Conservation (phyloP, 2,888 invertebrate species). For the Drosophila buzzatii region DNA sequence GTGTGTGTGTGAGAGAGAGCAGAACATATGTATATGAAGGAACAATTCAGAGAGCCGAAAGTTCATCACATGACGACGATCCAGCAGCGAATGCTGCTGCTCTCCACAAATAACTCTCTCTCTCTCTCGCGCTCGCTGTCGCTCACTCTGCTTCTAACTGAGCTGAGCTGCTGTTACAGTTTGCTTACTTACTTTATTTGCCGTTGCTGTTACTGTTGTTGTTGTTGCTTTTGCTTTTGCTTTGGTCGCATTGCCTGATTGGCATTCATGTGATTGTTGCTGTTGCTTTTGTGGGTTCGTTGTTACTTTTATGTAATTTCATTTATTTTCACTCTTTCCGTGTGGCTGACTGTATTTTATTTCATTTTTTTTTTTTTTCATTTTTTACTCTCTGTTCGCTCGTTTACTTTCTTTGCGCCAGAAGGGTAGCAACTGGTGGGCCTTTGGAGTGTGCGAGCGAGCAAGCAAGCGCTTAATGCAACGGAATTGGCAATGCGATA, state of each 20-base stretch:
- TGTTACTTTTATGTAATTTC: constrained; percentile 82
- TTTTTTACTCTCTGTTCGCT: constrained; percentile 11
- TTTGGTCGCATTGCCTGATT: constrained; percentile 44
- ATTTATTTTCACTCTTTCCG: constrained; percentile 67
- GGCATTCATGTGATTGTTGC: constrained; percentile 68
- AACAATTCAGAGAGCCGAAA: constrained; percentile 43
- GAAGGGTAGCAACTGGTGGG: constrained; percentile 20
- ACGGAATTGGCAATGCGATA: constrained; percentile 49
- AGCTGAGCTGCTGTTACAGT: constrained; percentile 39
- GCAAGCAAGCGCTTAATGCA: constrained; percentile 23
- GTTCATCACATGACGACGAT: constrained; percentile 38
- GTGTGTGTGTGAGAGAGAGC: constrained; percentile 10
- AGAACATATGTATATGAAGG: constrained; percentile 28
- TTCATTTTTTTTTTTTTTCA: not conserved
- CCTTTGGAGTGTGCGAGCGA: not conserved
- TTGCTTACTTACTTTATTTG: constrained; percentile 25
- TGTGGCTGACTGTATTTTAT: constrained; percentile 18
- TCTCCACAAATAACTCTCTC: constrained; percentile 14
- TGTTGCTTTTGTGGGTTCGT: constrained; percentile 67
- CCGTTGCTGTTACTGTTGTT: constrained; percentile 14
- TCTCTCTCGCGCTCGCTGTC: constrained; percentile 20
- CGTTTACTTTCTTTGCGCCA: constrained; percentile 72
- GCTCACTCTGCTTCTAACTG: constrained; percentile 35
- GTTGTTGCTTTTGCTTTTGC: constrained; percentile 6
- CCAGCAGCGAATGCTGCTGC: constrained; percentile 27